Conservation (phyloP, 2,797 vertebrate species). For the Thamnophis elegans region DNA sequence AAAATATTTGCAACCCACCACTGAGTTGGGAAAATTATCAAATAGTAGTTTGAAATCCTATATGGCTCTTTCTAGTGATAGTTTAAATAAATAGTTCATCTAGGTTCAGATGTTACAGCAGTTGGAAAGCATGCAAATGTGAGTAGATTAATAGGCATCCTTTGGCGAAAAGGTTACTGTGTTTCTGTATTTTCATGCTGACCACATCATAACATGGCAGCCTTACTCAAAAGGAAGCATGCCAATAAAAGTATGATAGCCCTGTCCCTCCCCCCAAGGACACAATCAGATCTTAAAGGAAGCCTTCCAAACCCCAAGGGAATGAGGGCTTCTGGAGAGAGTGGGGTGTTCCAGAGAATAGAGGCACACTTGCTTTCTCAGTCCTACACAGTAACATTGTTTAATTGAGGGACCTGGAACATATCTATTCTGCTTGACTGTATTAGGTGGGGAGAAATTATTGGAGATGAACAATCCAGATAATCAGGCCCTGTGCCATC, state of each 20-base stretch:
- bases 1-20: too few species aligned
- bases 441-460: background rate
- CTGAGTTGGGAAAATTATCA: background rate
- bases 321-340: background rate
- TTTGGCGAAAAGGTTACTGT: background rate
- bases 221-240: background rate
- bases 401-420: background rate
- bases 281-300: background rate
- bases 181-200: background rate
- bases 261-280: background rate
- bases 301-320: background rate
- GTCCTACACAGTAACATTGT: background rate
- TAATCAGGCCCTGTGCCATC: background rate
- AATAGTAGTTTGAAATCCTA: background rate
- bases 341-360: background rate
- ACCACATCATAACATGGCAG: background rate
- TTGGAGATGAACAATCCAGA: background rate
- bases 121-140: background rate
- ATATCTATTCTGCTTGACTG: background rate
- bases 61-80: background rate
- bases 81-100: background rate
- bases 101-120: background rate
- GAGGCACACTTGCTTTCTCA: background rate
- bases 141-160: background rate
- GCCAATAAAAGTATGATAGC: background rate